Base-by-base conservation (phyloP, 1,140 invertebrate genomes). In the Choristoneura fumiferana region DNA sequence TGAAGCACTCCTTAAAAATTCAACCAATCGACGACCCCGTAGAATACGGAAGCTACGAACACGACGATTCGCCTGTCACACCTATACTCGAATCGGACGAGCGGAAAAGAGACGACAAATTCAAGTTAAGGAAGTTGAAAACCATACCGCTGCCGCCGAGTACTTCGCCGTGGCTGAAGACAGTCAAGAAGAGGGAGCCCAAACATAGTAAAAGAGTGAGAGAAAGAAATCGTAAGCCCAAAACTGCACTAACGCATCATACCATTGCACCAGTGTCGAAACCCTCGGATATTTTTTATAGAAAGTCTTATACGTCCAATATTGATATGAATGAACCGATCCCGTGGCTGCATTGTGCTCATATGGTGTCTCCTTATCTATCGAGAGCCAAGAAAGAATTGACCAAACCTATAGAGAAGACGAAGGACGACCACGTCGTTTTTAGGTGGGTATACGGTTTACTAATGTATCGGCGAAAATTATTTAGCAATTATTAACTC, bases 11-110 rank as follows among this genome's bases (percentile, higher is more conserved):
- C 2, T 6, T 29, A 29, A 29, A 29, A 29, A 29, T 29, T 6
- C 22, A 3, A 29, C 22, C 22, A 29, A 29, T 29, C 2, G 22
- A 29, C 22, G 22, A 29, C 22, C 22, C 22, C 2, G 6, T 29
- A 2, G 22, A 29, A 29, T 29, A 3, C 22, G 22, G 22, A 29
- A 29, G 22, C 8, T 60, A 67, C 38, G 29, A 43, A 0, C 22
- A 62, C 8, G 35, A 52, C 0, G 62, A 65, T 18, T 10, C 54
- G 4, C 62, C 62, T 14, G 66, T 76, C 18, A 67, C 69, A 37
- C 73, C 73, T 0, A 69, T 76, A 0, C 12, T 63, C 9, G 34
- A 63, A 14, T 1, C 13, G 8, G 57, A 67, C 18, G 29, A 35
- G 2, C 39, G 40, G 13, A 67, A 68, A 43, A 18, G 39, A 9